Conservation (phyloP, 2,888 invertebrate genomes). For the Parthenolecanium corni region DNA sequence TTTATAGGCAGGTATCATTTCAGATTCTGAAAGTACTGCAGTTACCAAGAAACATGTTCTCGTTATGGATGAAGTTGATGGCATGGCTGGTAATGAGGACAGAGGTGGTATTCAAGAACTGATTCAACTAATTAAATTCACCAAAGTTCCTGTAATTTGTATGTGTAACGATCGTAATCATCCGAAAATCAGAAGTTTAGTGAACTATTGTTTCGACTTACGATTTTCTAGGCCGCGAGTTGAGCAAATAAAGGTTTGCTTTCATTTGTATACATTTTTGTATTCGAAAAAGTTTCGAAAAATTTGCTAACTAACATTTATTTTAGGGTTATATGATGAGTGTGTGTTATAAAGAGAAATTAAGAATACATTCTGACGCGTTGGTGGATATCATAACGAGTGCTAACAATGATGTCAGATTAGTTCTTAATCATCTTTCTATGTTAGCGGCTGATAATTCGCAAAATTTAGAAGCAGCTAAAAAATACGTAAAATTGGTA, state of each 20-base stretch:
- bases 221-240: conserved; percentile 70
- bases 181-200: conserved; percentile 81
- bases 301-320: not conserved
- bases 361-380: conserved; percentile 65
- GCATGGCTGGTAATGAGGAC: conserved; percentile 99
- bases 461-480: conserved; percentile 47
- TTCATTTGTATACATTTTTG: not conserved
- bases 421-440: conserved; percentile 80
- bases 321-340: conserved; percentile 76
- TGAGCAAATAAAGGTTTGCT: conserved; percentile 72
- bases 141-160: conserved; percentile 82
- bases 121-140: conserved; percentile 75
- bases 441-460: conserved; percentile 50
- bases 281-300: not conserved
- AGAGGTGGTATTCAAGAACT: conserved; percentile 93
- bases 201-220: conserved; percentile 89
- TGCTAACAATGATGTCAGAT: conserved; percentile 86
- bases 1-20: too few relatives aligned
- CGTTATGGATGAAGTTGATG: conserved; percentile 99
- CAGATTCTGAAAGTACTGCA: not conserved
- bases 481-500: conserved; percentile 76
- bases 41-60: conserved; percentile 71
- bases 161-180: conserved; percentile 96
- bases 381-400: conserved; percentile 71
- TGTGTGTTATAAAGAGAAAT: conserved; percentile 79